Evolutionary conservation across 2,113 vertebrate genomes (phyloP), one percentile per base, ranked within the genome.

Genomic region (Varanus komodoensis): DNA sequence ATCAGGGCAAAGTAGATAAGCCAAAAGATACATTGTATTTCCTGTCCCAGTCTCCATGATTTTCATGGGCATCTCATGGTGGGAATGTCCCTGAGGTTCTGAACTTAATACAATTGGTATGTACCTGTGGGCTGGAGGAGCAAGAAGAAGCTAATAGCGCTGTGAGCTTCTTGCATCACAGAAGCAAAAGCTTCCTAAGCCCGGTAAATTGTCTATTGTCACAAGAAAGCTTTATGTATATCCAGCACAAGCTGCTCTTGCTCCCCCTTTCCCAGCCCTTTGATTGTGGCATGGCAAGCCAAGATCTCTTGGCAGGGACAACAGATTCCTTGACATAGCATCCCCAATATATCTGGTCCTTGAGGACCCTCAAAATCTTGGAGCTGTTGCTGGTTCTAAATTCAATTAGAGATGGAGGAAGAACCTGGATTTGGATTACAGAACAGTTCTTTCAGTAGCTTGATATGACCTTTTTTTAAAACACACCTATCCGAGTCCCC

Each of bases 391-490:
- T 64, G 61, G 61, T 88, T 6, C 50, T 0, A 87, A 84, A 7
- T 44, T 81, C 87, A 17, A 23, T 50, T 92, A 91, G 86, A 90
- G 34, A 32, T 77, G 64, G 85, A 91, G 89, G 86, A 91, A 44
- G 93, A 79, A 93, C 87, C 88, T 90, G 32, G 83, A 1, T 93
- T 27, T 88, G 85, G 80, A 88, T 91, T 92, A 86, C 67, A 38
- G 87, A 88, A 91, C 32, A 4, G 9, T 89, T 92, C 80, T 93
- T 93, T 90, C 44, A 91, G 48, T 61, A 79, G 15, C 74, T 67
- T 48, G 12, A 34, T 84, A 67, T 80, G 50, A 82, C 73, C 83
- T 84, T 11, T 54, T 89, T 71, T 32, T 15, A 73, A 29, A 4
- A 6, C 73, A 74, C 5, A 2, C n/a, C 8, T 44, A 71, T 6